Evolutionary conservation across 2,113 vertebrate genomes (phyloP).

Genomic region (Chloropsis hardwickii): DNA sequence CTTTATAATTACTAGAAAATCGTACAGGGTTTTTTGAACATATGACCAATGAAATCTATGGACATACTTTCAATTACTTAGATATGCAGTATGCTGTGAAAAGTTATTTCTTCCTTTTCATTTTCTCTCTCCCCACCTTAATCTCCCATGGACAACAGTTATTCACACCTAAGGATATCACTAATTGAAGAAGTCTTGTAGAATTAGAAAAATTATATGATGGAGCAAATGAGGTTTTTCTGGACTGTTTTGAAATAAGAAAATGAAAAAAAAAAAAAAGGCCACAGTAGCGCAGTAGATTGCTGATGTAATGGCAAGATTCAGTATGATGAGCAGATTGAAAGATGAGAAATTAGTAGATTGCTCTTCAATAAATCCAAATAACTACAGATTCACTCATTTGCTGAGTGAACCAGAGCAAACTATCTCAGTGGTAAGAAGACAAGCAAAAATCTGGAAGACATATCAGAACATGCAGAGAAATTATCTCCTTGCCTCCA

Average conservation of each 20-base stretch:
- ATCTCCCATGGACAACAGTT: neutral
- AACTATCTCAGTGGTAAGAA: neutral
- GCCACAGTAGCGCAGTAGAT: neutral
- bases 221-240: conserved; percentile 14
- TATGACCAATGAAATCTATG: neutral
- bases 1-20: neutral
- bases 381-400: neutral
- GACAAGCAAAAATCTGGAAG: neutral
- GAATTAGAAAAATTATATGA: neutral
- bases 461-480: conserved; percentile 51
- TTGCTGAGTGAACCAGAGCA: conserved; percentile 40
- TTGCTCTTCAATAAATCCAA: conserved; percentile 36
- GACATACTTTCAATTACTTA: conserved; percentile 25
- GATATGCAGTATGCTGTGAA: neutral
- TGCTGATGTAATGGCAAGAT: neutral
- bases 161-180: neutral
- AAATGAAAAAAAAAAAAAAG: neutral
- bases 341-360: neutral
- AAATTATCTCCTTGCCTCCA: conserved; percentile 44
- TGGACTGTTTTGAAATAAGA: neutral
- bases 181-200: neutral
- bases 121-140: neutral
- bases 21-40: neutral
- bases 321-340: neutral
- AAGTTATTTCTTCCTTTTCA: conserved; percentile 24